phyloP scores from a whole-genome alignment of 2,113 vertebrate genomes.

The Gadus macrocephalus region DNA sequence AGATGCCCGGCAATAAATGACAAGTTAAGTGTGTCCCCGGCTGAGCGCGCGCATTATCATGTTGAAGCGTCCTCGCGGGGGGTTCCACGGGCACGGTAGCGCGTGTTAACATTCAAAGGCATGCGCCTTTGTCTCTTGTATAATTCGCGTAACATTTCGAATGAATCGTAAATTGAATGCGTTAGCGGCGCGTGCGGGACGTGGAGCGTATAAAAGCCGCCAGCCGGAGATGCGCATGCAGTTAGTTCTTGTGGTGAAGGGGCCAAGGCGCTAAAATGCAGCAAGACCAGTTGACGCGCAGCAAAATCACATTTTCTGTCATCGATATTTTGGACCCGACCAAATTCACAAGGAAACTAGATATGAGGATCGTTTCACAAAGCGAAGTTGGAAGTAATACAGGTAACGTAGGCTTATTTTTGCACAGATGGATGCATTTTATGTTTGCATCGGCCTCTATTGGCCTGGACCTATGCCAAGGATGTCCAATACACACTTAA shows the following conservation, averaged over 20 bases:
- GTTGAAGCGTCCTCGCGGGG: slow-evolving; percentile 37
- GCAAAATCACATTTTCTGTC: slow-evolving; percentile 63
- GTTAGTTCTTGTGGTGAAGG: background rate
- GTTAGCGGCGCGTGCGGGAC: slow-evolving; percentile 33
- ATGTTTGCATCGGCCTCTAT: background rate
- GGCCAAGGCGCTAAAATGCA: slow-evolving; percentile 35
- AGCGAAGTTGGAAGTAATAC: background rate
- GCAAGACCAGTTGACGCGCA: slow-evolving; percentile 30
- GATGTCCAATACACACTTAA: background rate
- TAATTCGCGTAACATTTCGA: slow-evolving; percentile 36
- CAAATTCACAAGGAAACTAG: slow-evolving; percentile 53
- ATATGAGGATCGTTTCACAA: background rate
- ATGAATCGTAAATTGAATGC: slow-evolving; percentile 54
- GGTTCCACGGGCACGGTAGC: slow-evolving; percentile 30
- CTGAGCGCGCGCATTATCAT: slow-evolving; percentile 59
- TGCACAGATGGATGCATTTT: background rate
- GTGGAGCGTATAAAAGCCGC: slow-evolving; percentile 11
- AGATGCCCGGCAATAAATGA: slow-evolving; percentile 71
- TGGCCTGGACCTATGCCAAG: background rate
- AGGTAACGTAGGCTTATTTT: slow-evolving; percentile 31
- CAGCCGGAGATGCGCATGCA: background rate
- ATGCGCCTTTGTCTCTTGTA: slow-evolving; percentile 15
- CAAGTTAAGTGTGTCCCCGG: slow-evolving; percentile 29
- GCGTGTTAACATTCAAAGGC: slow-evolving; percentile 29
- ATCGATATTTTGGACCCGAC: slow-evolving; percentile 68